phyloP scores from a whole-genome alignment of 2,113 vertebrate genomes.

The Ammodytes marinus region DNA sequence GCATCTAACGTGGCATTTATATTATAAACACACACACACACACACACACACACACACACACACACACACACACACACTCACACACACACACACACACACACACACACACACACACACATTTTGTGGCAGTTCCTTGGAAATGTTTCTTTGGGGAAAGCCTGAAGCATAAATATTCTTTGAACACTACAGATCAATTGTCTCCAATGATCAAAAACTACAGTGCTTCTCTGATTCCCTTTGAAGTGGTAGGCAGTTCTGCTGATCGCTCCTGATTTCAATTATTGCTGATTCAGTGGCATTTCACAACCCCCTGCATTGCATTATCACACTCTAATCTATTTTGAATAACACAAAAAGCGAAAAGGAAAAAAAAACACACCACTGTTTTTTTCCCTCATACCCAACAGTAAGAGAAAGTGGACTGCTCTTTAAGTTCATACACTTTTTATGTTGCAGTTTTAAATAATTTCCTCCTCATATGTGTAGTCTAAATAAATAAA shows the following conservation, averaged over 20 bases:
- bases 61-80: too few species aligned
- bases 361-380: constrained; percentile 1
- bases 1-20: constrained; percentile 61
- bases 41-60: too few species aligned
- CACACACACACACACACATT: background rate
- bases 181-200: constrained; percentile 79
- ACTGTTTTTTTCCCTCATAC: background rate
- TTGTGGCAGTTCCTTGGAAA: constrained; percentile 59
- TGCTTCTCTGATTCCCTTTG: constrained; percentile 69
- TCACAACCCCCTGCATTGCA: constrained; percentile 51
- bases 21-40: constrained; percentile 65
- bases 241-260: constrained; percentile 60
- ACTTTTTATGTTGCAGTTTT: background rate
- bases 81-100: too few species aligned
- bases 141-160: constrained; percentile 67
- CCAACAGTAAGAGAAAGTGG: background rate
- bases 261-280: constrained; percentile 70
- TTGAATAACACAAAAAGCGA: constrained; percentile 30
- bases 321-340: constrained; percentile 58
- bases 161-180: constrained; percentile 77
- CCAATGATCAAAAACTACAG: constrained; percentile 77
- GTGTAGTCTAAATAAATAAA: too few species aligned
- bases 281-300: constrained; percentile 77
- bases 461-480: background rate
- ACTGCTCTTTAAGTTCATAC: background rate